A percentile compares a stretch with the other conserved stretches of the same genome.
phyloP scores from a whole-genome alignment of 2,888 invertebrate genomes.

The Dicycla oo region DNA sequence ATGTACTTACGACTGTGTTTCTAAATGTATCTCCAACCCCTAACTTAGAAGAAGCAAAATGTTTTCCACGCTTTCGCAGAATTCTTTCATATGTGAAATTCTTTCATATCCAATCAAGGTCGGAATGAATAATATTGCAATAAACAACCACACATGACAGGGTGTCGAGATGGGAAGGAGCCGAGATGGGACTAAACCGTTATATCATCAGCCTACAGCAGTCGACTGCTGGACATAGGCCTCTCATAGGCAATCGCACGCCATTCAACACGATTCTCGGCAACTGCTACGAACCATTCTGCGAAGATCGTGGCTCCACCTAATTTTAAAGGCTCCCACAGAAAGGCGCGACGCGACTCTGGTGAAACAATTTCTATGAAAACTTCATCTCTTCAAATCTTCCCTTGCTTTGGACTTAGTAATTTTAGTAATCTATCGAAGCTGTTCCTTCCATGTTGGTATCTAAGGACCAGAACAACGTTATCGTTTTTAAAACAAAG shows the following conservation, averaged over 20 bases:
- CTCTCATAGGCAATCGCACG: no score
- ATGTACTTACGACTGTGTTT: not conserved
- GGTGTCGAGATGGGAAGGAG: no score
- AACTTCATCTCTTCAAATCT: no score
- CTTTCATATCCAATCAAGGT: slow-evolving; percentile 9
- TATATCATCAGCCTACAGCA: not conserved
- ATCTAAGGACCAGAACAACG: not conserved
- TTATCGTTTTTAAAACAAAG: slow-evolving; percentile 5
- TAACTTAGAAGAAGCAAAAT: not conserved
- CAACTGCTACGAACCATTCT: not conserved
- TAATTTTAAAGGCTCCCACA: not conserved
- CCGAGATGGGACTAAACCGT: no score
- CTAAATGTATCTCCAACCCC: not conserved
- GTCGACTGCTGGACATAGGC: not conserved
- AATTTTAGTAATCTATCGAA: no score
- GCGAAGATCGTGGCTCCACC: not conserved
- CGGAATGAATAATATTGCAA: slow-evolving; percentile 15
- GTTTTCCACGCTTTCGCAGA: slow-evolving; percentile 1
- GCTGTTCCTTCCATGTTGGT: not conserved
- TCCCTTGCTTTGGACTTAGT: not conserved
- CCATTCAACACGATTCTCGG: not conserved
- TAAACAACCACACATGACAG: not conserved
- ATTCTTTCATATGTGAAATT: slow-evolving; percentile 20
- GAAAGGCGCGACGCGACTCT: no score
- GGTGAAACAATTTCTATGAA: no score